Base-by-base conservation (phyloP, 2,797 vertebrate genomes). In the Morelia viridis region DNA sequence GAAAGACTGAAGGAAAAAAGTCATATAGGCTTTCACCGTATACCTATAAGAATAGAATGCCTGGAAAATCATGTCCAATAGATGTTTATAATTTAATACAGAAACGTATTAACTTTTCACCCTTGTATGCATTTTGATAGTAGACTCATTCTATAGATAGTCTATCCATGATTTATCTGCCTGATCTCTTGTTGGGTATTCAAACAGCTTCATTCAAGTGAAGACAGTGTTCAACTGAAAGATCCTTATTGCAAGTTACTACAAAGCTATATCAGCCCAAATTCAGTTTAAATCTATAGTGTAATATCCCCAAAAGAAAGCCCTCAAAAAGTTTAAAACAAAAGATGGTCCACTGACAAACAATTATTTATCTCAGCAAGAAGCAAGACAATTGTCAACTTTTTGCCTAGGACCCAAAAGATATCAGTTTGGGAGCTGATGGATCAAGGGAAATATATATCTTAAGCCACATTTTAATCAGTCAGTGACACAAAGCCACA, bases 401-500 rank as follows among this genome's bases (percentile, higher is more conserved):
- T 80, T 0, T 35, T 31, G 87, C 76, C 88, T 83, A 22, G 68
- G 87, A 71, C n/a, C 28, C 89, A 71, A 85, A 46, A 91, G 64
- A 31, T 50, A 71, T 46, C 68, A n/a, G 35, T 60, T 93, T 92
- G 53, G 58, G 88, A 90, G 85, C 71, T 90, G 46, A 13, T n/a
- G 5, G 26, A 53, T 13, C 24, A 41, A 26, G 15, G 4, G 46
- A 96, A 96, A 76, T 50, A 91, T 94, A 65, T 64, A 91, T 41
- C 94, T 92, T 76, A 26, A 91, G 88, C 80, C 90, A 91, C 57
- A 4, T 1, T 31, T 76, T 91, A 61, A 84, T 61, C 89, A 46
- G 64, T 26, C 64, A 64, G 80, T 85, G 56, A 56, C 85, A 92
- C 65, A 94, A 93, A 93, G 87, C 15, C 80, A 93, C 50, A 61